Percentiles rank a stretch among this genome's conserved stretches.
Conservation (phyloP, 2,888 invertebrate species). For the Hypsopygia costalis region DNA sequence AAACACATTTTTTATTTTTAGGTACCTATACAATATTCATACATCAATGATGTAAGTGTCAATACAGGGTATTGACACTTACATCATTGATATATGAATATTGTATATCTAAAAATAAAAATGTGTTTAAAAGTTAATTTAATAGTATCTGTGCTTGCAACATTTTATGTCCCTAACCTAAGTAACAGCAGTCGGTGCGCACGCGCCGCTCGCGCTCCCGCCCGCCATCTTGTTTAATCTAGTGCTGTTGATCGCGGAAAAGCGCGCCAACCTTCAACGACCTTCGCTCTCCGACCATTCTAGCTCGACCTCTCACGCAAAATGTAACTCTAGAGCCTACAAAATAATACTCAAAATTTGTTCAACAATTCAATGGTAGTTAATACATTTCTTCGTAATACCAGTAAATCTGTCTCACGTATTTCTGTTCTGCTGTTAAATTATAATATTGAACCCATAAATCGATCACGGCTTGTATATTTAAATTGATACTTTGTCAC, state of each 20-base stretch:
- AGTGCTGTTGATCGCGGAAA: conserved; percentile 79
- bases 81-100: no score
- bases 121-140: no score
- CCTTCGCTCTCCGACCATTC: conserved; percentile 77
- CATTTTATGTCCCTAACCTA: conserved; percentile 52
- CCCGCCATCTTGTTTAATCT: conserved; percentile 79
- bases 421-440: conserved; percentile 60
- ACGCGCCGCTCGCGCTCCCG: conserved; percentile 54
- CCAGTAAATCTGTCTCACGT: conserved; percentile 47
- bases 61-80: no score
- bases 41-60: no score
- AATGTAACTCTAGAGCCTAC: conserved; percentile 14
- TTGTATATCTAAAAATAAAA: no score
- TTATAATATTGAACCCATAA: conserved; percentile 60
- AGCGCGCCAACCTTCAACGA: conserved; percentile 80
- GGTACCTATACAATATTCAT: no score
- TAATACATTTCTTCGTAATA: conserved; percentile 8
- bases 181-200: conserved; percentile 63
- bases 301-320: conserved; percentile 37
- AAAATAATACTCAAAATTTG: background rate
- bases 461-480: conserved; percentile 51
- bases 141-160: conserved; percentile 23
- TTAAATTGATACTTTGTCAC: conserved; percentile 63
- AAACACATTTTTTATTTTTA: no score
- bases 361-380: background rate